These are phyloP conservation scores for Bombus sibiricus DNA, from an alignment of 1,140 invertebrate species.

Conservation along the genomic window DNA sequence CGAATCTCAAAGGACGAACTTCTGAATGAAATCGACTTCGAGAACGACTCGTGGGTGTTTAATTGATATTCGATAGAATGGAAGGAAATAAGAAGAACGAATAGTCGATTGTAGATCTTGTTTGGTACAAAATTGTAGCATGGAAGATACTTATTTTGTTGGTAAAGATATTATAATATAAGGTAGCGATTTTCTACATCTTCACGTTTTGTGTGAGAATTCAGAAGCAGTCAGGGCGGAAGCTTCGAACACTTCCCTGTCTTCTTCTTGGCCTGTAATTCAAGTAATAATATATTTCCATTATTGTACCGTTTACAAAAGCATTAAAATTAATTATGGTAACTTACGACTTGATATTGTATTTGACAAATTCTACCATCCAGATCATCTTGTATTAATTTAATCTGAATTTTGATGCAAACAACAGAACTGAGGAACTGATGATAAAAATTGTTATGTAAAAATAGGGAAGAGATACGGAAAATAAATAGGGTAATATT, in stretches of 20 bases:
- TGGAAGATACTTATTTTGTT: neutral
- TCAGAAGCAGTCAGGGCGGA: slow-evolving; percentile 34
- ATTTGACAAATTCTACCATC: slow-evolving; percentile 11
- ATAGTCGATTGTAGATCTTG: neutral
- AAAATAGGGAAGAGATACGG: neutral
- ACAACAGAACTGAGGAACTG: neutral
- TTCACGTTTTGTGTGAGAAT: neutral
- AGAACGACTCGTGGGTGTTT: slow-evolving; percentile 2
- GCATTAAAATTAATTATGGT: too few species aligned
- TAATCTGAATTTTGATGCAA: neutral
- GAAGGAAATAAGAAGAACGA: neutral
- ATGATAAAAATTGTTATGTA: neutral
- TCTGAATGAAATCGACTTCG: neutral
- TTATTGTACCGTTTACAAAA: too few species aligned
- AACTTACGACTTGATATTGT: slow-evolving; percentile 38
- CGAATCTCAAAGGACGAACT: neutral
- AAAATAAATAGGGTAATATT: neutral
- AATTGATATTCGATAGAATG: neutral
- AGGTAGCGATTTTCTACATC: neutral
- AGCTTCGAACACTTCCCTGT: slow-evolving; percentile 10
- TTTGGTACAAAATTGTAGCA: neutral
- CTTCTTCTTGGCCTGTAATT: slow-evolving; percentile 34
- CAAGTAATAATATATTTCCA: neutral
- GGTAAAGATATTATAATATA: neutral
- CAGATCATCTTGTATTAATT: neutral